Percentiles rank a stretch among this genome's conserved stretches.
These are phyloP conservation scores for Invenusta paracnida DNA, from an alignment of 2,888 invertebrate genomes.

Conservation along the genomic window DNA sequence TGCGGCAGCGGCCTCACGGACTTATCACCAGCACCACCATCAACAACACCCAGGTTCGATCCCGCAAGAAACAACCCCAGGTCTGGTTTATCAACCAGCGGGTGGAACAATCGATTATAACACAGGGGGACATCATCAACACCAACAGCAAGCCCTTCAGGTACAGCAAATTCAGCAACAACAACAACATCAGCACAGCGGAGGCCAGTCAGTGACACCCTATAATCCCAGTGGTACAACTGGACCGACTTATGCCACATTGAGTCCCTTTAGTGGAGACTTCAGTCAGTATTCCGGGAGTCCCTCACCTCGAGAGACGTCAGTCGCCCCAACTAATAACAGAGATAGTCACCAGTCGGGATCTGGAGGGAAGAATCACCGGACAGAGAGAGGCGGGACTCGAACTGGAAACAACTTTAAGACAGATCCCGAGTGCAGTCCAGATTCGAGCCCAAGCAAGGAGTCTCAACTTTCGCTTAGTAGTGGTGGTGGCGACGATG, in stretches of 20 bases:
- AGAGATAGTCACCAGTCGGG: no score
- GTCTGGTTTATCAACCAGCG: no score
- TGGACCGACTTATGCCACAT: background rate
- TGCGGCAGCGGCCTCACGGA: background rate
- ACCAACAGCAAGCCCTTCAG: background rate
- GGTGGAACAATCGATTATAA: no score
- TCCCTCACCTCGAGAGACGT: background rate
- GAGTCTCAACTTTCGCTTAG: background rate
- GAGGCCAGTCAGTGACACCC: background rate
- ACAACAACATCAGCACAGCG: background rate
- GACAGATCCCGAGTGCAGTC: background rate
- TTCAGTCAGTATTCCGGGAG: background rate
- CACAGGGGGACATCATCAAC: background rate
- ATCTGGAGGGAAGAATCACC: background rate
- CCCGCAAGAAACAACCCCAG: background rate
- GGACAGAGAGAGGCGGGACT: background rate
- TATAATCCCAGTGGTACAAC: background rate
- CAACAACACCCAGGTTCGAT: background rate
- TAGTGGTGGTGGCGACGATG: background rate
- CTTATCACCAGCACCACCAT: background rate
- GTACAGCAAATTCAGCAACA: background rate
- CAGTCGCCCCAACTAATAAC: no score
- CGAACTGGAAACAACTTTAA: background rate
- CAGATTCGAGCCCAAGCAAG: background rate
- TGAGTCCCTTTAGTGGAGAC: conserved; percentile 10